Conservation (phyloP, 2,797 vertebrate species). For the Clarias fuscus region DNA sequence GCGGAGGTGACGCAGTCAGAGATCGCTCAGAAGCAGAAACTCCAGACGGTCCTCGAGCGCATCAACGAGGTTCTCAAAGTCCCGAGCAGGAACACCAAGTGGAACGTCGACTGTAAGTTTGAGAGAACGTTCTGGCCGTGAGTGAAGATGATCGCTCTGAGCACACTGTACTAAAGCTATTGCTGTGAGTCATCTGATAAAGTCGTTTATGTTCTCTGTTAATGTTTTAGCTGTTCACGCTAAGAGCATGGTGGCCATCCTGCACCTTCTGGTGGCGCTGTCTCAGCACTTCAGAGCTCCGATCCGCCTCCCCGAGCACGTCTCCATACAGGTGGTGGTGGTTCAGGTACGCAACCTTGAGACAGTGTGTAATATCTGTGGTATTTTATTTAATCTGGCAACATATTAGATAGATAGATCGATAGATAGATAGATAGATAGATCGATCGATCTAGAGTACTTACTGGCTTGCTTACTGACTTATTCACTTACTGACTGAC, state of each 20-base stretch:
- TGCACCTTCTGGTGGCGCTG: constrained; percentile 93
- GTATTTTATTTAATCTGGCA: no score
- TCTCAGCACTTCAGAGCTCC: constrained; percentile 97
- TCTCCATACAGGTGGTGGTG: constrained; percentile 96
- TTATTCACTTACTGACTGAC: no score
- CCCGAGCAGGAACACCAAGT: constrained; percentile 90
- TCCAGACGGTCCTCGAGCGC: constrained; percentile 95
- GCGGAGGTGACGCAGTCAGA: constrained; percentile 98
- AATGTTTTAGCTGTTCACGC: constrained; percentile 85
- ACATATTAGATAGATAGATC: no score
- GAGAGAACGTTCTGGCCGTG: background rate
- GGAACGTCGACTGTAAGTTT: constrained; percentile 94
- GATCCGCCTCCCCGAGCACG: constrained; percentile 94
- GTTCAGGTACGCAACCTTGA: constrained; percentile 79
- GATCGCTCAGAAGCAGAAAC: constrained; percentile 97
- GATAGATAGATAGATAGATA: no score
- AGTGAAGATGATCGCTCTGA: no score
- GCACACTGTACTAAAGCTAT: background rate
- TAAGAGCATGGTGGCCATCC: constrained; percentile 95
- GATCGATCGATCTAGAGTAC: no score
- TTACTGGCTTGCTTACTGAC: no score
- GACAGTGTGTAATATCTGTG: background rate
- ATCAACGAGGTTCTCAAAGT: constrained; percentile 96
- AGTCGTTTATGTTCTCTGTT: constrained; percentile 11
- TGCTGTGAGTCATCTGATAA: constrained; percentile 24